A percentile compares a stretch with the other conserved stretches of the same genome.
Evolutionary conservation across 2,797 vertebrate genomes (phyloP).

Genomic region (Sebastiscus albofasciatus): DNA sequence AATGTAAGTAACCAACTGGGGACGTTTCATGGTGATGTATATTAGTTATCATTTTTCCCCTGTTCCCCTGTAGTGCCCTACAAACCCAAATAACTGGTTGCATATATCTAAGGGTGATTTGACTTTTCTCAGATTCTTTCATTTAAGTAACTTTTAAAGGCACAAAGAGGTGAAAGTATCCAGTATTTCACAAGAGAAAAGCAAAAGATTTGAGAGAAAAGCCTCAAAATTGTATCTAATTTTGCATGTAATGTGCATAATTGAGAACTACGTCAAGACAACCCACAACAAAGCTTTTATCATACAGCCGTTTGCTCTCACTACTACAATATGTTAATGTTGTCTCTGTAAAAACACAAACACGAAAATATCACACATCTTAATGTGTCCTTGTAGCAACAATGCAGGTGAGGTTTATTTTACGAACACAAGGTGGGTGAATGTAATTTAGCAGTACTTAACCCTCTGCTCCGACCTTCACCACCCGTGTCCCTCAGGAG

Average conservation of each 20-base stretch:
- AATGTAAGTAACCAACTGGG: too few relatives aligned
- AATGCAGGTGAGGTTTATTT: background rate
- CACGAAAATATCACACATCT: background rate
- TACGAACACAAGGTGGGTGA: background rate
- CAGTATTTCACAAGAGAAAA: too few relatives aligned
- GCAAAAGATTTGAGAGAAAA: too few relatives aligned
- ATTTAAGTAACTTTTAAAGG: background rate
- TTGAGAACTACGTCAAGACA: background rate
- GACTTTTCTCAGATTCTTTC: background rate
- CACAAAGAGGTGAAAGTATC: too few relatives aligned
- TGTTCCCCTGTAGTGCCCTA: too few relatives aligned
- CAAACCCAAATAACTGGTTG: too few relatives aligned
- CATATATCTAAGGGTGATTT: background rate
- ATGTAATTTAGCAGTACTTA: background rate
- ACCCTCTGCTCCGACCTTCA: background rate
- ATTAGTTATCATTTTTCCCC: rapidly evolving
- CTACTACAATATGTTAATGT: background rate
- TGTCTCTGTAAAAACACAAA: background rate
- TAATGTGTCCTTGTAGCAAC: background rate
- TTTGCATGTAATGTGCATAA: background rate
- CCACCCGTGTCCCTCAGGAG: conserved; percentile 82
- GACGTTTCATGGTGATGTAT: too few relatives aligned
- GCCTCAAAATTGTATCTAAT: background rate
- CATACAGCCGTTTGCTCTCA: background rate
- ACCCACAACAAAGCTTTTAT: background rate